Conservation (phyloP, 2,113 vertebrate species). For the Eulacestoma nigropectus region DNA sequence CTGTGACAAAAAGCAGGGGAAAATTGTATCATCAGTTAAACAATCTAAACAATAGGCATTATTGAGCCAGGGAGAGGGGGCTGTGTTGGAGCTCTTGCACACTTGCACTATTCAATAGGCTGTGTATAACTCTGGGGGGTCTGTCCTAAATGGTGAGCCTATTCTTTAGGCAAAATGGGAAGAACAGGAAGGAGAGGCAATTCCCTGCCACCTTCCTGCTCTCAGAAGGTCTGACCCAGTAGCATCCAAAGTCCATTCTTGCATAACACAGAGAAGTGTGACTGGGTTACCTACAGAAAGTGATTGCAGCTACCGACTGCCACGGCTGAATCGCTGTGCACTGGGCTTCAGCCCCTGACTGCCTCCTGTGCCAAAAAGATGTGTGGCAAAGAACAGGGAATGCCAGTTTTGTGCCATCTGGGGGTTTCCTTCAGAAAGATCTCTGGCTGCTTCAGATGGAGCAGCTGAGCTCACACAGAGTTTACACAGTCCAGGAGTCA, state of each 20-base stretch:
- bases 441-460: background rate
- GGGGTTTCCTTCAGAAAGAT: background rate
- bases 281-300: background rate
- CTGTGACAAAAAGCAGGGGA: background rate
- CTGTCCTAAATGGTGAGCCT: background rate
- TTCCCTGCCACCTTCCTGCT: background rate
- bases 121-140: background rate
- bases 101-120: background rate
- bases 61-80: background rate
- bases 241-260: background rate
- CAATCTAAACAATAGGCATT: background rate
- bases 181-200: background rate
- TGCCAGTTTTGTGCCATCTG: slow-evolving; percentile 15
- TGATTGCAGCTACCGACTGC: background rate
- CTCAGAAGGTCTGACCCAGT: background rate
- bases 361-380: background rate
- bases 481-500: background rate
- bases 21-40: background rate
- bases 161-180: background rate
- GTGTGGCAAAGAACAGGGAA: background rate
- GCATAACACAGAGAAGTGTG: background rate
- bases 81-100: background rate
- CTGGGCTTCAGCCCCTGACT: background rate
- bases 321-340: background rate
- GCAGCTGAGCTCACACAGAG: background rate